Conservation (phyloP, 2,113 vertebrate species). For the Miniopterus natalensis region DNA sequence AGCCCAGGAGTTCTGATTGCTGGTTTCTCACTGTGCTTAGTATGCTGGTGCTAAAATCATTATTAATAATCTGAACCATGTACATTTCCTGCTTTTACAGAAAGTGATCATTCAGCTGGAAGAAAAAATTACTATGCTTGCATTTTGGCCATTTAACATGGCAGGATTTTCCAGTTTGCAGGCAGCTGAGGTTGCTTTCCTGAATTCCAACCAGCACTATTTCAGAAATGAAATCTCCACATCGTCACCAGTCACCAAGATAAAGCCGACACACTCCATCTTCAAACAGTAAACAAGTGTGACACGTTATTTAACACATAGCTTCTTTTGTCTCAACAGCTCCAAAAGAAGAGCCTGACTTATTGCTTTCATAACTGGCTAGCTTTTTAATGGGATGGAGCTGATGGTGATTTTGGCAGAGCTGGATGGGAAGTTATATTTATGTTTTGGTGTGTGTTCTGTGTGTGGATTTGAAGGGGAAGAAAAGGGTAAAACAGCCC, state of each 20-base stretch:
- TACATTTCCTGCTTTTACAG: slow-evolving; percentile 67
- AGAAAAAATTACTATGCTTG: slow-evolving; percentile 35
- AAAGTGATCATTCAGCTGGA: slow-evolving; percentile 54
- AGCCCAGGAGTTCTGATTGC: slow-evolving; percentile 3
- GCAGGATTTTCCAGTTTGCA: slow-evolving; percentile 40
- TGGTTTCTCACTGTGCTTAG: slow-evolving; percentile 30
- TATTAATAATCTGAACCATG: slow-evolving; percentile 67
- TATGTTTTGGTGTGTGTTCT: background rate
- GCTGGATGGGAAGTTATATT: background rate
- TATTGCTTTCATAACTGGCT: background rate
- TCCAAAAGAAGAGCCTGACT: background rate
- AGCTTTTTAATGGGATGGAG: slow-evolving; percentile 41
- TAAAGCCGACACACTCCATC: background rate
- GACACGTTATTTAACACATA: background rate
- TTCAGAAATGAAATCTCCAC: slow-evolving; percentile 4
- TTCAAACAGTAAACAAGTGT: background rate
- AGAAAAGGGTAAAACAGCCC: background rate
- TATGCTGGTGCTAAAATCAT: background rate
- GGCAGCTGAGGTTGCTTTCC: background rate
- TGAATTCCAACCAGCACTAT: slow-evolving; percentile 46
- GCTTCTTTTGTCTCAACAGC: background rate
- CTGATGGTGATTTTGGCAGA: background rate
- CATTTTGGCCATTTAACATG: slow-evolving; percentile 65
- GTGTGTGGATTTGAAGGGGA: background rate
- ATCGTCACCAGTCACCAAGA: background rate